Conservation (phyloP, 2,113 vertebrate genomes). For the Notothenia coriiceps region DNA sequence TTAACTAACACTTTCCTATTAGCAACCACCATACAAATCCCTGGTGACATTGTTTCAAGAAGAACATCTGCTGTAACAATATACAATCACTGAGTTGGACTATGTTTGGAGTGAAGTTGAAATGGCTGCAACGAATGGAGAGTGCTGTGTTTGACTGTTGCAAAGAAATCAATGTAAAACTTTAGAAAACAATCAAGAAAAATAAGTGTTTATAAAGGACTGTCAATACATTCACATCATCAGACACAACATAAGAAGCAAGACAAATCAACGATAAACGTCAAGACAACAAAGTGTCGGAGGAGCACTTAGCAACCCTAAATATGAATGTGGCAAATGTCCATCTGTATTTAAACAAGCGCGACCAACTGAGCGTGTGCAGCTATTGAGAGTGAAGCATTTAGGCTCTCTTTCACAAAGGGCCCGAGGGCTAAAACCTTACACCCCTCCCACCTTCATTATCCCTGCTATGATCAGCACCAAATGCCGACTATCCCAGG, state of each 20-base stretch:
- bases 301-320: slow-evolving; percentile 55
- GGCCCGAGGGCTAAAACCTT: slow-evolving; percentile 74
- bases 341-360: slow-evolving; percentile 79
- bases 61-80: slow-evolving; percentile 71
- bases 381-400: slow-evolving; percentile 72
- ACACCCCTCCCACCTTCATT: slow-evolving; percentile 76
- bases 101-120: slow-evolving; percentile 25
- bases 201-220: not conserved
- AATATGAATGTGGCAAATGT: slow-evolving; percentile 69
- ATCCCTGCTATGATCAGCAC: slow-evolving; percentile 78
- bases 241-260: not conserved
- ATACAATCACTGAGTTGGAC: slow-evolving; percentile 16
- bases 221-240: too few relatives aligned
- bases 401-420: slow-evolving; percentile 80
- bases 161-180: not conserved
- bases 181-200: not conserved
- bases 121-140: not conserved
- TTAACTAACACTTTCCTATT: slow-evolving; percentile 62
- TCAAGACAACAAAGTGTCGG: slow-evolving; percentile 47
- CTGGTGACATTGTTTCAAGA: slow-evolving; percentile 58
- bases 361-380: slow-evolving; percentile 78
- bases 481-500: slow-evolving; percentile 92
- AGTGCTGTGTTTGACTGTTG: not conserved
- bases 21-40: slow-evolving; percentile 51
- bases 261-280: not conserved